A percentile compares a stretch with the other conserved stretches of the same genome.
These are phyloP conservation scores for Catharus bicknelli DNA, from an alignment of 2,113 vertebrate genomes.

Conservation along the genomic window DNA sequence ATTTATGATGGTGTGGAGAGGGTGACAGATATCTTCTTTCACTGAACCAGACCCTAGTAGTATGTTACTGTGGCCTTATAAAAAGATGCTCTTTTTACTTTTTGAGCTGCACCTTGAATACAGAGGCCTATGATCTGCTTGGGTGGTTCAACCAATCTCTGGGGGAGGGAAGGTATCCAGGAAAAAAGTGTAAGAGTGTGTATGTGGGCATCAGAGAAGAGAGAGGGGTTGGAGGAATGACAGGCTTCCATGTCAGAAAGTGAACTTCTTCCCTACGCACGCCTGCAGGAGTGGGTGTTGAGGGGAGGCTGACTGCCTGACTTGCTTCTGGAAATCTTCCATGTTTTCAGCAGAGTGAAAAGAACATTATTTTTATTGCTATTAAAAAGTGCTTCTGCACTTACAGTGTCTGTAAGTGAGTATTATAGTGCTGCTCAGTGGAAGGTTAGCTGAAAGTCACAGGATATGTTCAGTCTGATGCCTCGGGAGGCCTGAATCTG, in stretches of 20 bases:
- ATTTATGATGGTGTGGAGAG: not conserved
- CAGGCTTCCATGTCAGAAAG: conserved; percentile 48
- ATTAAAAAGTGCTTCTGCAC: conserved; percentile 18
- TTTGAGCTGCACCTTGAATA: not conserved
- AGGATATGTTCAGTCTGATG: not conserved
- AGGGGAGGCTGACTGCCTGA: conserved; percentile 40
- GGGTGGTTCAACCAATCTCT: not conserved
- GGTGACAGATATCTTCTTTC: not conserved
- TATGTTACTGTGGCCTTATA: not conserved
- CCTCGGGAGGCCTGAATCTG: not conserved
- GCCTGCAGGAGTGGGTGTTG: not conserved
- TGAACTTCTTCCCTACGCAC: conserved; percentile 3
- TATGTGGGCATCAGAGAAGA: conserved; percentile 28
- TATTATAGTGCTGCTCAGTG: conserved; percentile 27
- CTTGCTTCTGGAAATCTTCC: conserved; percentile 47
- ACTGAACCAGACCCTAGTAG: not conserved
- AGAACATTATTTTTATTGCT: conserved; percentile 45
- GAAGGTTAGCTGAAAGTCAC: conserved; percentile 42
- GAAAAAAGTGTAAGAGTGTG: not conserved
- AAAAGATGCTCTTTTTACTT: not conserved
- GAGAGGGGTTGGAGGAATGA: conserved; percentile 21
- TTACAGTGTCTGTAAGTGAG: not conserved
- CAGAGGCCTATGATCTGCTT: not conserved
- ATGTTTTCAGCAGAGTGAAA: conserved; percentile 12
- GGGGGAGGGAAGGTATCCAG: not conserved